These are phyloP conservation scores for Leptopilina clavipes DNA, from an alignment of 1,140 invertebrate species.

Conservation along the genomic window DNA sequence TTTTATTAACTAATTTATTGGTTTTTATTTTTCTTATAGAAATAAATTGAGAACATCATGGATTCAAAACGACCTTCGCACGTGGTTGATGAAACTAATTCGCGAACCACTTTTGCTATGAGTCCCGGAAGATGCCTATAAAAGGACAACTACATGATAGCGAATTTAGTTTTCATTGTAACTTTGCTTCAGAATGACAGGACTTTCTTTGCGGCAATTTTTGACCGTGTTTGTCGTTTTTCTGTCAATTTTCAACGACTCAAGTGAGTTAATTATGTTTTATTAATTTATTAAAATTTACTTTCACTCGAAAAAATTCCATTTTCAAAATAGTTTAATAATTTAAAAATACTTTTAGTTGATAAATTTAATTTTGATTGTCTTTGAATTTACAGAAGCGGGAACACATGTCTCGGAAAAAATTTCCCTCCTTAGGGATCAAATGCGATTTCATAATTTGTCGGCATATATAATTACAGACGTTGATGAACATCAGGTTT, in stretches of 20 bases:
- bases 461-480: slow-evolving; percentile 66
- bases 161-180: slow-evolving; percentile 52
- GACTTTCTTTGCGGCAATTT: slow-evolving; percentile 36
- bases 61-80: slow-evolving; percentile 21
- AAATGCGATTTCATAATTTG: slow-evolving; percentile 57
- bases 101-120: slow-evolving; percentile 28
- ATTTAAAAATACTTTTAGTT: no score
- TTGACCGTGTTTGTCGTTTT: background rate
- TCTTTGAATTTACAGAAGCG: background rate
- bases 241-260: background rate
- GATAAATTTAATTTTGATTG: no score
- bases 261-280: background rate
- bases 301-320: background rate
- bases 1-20: background rate
- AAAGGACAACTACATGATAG: slow-evolving; percentile 51
- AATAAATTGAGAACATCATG: background rate
- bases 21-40: background rate
- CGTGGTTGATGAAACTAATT: slow-evolving; percentile 30
- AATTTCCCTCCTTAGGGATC: slow-evolving; percentile 56
- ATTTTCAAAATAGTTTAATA: background rate
- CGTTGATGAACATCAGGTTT: slow-evolving; percentile 67
- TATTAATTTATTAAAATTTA: no score
- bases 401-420: slow-evolving; percentile 30
- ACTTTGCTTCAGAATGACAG: slow-evolving; percentile 52
- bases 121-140: slow-evolving; percentile 59